A percentile compares a stretch with the other conserved stretches of the same genome.
Conservation (phyloP, 2,113 vertebrate species). For the Petrocephalus microphthalmus region DNA sequence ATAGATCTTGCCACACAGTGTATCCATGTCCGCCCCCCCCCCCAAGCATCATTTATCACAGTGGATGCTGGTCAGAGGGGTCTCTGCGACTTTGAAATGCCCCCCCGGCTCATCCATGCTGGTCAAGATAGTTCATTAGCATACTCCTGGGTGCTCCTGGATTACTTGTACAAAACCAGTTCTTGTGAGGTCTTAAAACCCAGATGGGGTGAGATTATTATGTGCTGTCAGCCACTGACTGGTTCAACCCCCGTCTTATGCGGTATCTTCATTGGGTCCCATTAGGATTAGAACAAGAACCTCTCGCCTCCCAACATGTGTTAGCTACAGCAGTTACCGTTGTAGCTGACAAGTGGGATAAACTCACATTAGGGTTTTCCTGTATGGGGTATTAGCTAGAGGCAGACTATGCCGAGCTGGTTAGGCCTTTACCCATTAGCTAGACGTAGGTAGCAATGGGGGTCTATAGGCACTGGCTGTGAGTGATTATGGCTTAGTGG, state of each 20-base stretch:
- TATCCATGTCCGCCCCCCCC: not conserved
- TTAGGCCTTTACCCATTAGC: not conserved
- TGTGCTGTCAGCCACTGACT: not conserved
- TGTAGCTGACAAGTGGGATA: not conserved
- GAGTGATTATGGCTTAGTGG: not conserved
- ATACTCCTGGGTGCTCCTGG: not conserved
- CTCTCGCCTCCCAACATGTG: not conserved
- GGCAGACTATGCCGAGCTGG: not conserved
- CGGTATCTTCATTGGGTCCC: not conserved
- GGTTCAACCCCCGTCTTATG: not conserved
- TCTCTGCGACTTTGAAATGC: not conserved
- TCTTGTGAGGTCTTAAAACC: not conserved
- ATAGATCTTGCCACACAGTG: conserved; percentile 20
- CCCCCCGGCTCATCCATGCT: not conserved
- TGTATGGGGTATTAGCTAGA: not conserved
- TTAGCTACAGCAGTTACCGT: not conserved
- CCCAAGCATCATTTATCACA: conserved; percentile 7
- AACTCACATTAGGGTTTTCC: not conserved
- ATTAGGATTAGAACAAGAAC: not conserved
- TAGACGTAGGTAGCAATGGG: not conserved
- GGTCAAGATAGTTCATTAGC: not conserved
- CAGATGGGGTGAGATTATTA: not conserved
- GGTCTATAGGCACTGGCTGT: not conserved
- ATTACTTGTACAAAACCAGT: not conserved
- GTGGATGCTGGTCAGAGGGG: not conserved